Evolutionary conservation across 1,140 invertebrate genomes (phyloP), one percentile per base, ranked within the genome.

Genomic region (Aphidius ervi): DNA sequence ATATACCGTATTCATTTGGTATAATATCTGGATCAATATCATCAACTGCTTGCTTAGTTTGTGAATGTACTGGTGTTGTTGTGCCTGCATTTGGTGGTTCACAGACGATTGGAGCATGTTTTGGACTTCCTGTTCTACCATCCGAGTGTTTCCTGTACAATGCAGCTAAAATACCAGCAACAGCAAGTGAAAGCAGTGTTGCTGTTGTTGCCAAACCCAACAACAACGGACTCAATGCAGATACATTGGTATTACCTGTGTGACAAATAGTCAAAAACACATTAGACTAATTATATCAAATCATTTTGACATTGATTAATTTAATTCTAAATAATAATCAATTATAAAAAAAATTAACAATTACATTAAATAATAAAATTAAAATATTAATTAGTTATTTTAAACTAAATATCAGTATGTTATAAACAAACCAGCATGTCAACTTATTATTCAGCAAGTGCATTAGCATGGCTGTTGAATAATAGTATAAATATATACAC

Each of bases 11-110:
- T 81, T 91, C 87, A 82, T 88, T 90, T 64, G 89, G 87, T 77
- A 92, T 91, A 67, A 92, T 90, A 76, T 92, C 90, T 16, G 90
- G 90, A 81, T 92, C 87, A 39, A 87, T 86, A 70, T 88, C 87
- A 66, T 81, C 76, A 61, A 73, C 70, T 61, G 74, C 61, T 61
- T 76, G 73, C 63, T 76, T 76, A 56, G 67, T 73, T 64, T 74
- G 71, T 52, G 75, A 67, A 62, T 74, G 74, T 16, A 76, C 67
- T 23, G 73, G 74, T 52, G 73, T 82, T 41, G 78, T 78, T 56
- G 73, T 77, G 66, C 86, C 81, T 63, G 79, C 73, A 63, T 83
- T 81, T 59, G 78, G 75, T 63, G 78, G 77, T 65, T 83, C 81
- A 70, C 80, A 75, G 55, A 75, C 81, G 71, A 87, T 80, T 40